Base-by-base conservation (phyloP, 2,113 vertebrate genomes). In the Callopanchax toddi region DNA sequence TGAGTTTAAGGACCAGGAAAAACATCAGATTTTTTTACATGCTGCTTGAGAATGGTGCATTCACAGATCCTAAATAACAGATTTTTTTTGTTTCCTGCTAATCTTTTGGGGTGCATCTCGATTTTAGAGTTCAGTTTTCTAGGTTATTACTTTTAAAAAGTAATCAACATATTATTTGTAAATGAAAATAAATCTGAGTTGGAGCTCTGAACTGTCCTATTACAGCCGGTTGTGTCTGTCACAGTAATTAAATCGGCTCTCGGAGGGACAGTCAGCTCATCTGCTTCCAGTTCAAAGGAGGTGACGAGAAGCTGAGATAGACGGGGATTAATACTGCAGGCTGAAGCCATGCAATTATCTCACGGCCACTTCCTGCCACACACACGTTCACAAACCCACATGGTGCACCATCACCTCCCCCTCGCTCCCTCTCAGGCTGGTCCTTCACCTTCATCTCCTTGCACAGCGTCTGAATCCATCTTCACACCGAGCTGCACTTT, bases 271-370 rank as follows among this genome's bases (percentile, higher is more conserved):
- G n/a, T n/a, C n/a, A n/a, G 15, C 6, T 83, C 71, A 56, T 72
- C 71, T 67, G 51, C 68, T 56, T 55, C 26, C 49, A 63, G 76
- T 77, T 84, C 70, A 79, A 40, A 76, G 78, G 60, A 60, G 74
- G 61, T 40, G 64, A 79, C 25, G 13, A 43, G 64, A 69, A 67
- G 54, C 56, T 32, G 62, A 55, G 70, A 71, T 65, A 40, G 59
- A 63, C 64, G 51, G 48, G 74, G 56, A 80, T 81, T 71, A 78
- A 87, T 61, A 44, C 70, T 53, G 45, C 51, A 92, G 93, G 25
- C 92, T 93, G 69, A n/a, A n/a, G n/a, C n/a, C n/a, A n/a, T n/a
- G n/a, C n/a, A n/a, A n/a, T n/a, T n/a, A n/a, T n/a, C n/a, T n/a
- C n/a, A n/a, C 93, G 70, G 93, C 93, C 57, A 17, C 20, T 4